Percentiles rank a stretch among this genome's conserved stretches.
Evolutionary conservation across 1,140 invertebrate species (phyloP).

Genomic region (Sycophaga agraensis): DNA sequence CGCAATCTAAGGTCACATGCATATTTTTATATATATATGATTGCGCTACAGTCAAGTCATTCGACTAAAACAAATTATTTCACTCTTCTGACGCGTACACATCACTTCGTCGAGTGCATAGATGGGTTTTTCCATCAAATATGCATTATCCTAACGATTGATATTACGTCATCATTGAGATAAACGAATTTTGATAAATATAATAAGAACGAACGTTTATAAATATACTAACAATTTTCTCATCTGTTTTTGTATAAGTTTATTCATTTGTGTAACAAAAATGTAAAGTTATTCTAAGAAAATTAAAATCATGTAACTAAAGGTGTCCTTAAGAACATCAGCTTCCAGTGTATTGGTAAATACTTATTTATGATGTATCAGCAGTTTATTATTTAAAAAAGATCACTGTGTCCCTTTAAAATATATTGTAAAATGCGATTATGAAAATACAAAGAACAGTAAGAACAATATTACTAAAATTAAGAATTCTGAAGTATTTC

Average conservation of each 20-base stretch:
- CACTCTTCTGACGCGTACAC: slow-evolving; percentile 2
- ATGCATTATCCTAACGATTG: neutral
- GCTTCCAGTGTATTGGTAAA: slow-evolving; percentile 19
- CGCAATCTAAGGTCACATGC: slow-evolving; percentile 35
- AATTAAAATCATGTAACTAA: slow-evolving; percentile 15
- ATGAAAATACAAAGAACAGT: slow-evolving; percentile 21
- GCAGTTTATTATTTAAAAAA: slow-evolving; percentile 22
- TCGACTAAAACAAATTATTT: slow-evolving; percentile 24
- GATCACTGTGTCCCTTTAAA: slow-evolving; percentile 10
- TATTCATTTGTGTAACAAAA: slow-evolving; percentile 5
- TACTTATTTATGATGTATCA: slow-evolving; percentile 4
- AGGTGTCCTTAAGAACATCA: slow-evolving; percentile 19
- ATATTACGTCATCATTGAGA: slow-evolving; percentile 4
- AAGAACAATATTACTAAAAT: too few relatives aligned
- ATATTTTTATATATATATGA: slow-evolving; percentile 41
- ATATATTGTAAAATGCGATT: slow-evolving; percentile 27
- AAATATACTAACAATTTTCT: slow-evolving; percentile 12
- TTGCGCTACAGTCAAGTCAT: slow-evolving; percentile 27
- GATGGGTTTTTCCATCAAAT: slow-evolving; percentile 4
- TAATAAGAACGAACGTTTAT: slow-evolving; percentile 13
- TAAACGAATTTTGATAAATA: slow-evolving; percentile 12
- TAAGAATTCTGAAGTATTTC: slow-evolving; percentile 22
- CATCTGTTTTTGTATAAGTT: slow-evolving; percentile 16
- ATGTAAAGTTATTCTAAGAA: slow-evolving; percentile 18
- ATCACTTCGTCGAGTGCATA: slow-evolving; percentile 16